Conservation (phyloP, 2,113 vertebrate species). For the Agelaius tricolor region DNA sequence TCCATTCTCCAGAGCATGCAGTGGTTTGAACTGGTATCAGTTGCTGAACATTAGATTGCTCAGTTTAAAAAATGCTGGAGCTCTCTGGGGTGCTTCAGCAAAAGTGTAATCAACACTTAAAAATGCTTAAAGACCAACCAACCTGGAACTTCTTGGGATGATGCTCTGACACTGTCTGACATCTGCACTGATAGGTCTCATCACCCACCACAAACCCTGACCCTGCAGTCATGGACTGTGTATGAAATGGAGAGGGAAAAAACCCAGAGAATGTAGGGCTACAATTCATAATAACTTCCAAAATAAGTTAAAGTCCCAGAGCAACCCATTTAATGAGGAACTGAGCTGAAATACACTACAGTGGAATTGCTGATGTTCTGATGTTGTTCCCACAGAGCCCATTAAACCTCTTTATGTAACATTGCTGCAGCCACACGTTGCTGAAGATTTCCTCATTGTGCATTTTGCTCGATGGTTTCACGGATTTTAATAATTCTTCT, state of each 20-base stretch:
- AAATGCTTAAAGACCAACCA: background rate
- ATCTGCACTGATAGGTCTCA: background rate
- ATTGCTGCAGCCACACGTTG: background rate
- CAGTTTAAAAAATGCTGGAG: background rate
- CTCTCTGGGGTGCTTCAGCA: background rate
- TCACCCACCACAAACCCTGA: background rate
- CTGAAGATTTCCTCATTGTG: background rate
- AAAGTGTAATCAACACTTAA: background rate
- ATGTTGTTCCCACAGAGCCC: conserved; percentile 38
- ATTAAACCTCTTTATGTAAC: conserved; percentile 42
- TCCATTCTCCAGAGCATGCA: background rate
- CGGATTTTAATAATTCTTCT: background rate
- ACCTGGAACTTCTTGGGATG: background rate
- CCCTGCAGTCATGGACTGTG: background rate
- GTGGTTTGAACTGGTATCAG: background rate
- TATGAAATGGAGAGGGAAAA: background rate
- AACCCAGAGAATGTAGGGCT: background rate
- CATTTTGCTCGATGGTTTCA: background rate
- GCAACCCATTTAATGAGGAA: conserved; percentile 18
- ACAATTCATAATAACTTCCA: background rate
- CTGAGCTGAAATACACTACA: conserved; percentile 7
- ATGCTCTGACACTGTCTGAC: background rate
- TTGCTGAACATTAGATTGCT: background rate
- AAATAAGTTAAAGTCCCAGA: background rate
- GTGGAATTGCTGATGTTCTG: conserved; percentile 43